Evolutionary conservation across 1,140 invertebrate species (phyloP), one percentile per base, ranked within the genome.

Genomic region (Drosophila watanabei): DNA sequence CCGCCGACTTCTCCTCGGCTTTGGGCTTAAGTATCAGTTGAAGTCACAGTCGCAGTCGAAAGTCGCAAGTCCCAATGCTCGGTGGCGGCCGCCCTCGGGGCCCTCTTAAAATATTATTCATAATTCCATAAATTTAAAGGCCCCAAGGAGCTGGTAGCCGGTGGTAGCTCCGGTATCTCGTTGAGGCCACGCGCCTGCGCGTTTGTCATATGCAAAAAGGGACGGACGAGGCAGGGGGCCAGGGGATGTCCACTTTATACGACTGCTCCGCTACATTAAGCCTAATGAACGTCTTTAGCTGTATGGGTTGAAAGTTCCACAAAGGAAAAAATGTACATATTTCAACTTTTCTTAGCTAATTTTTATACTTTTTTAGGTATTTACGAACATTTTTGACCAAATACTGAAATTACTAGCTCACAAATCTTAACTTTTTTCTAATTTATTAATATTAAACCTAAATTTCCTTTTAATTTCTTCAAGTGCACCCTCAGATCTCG

Each of bases 91-190:
- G 75, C 75, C 79, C 75, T 79, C 69, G 64, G 75, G 83, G 83
- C 64, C 73, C 68, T 83, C 81, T 89, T 89, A 81, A 88, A 85
- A 88, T 89, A 88, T 88, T 88, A 88, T 88, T 88, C 84, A 89
- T 89, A 88, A 88, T 88, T 88, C 84, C 84, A 88, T 88, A 89
- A 88, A 88, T 88, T 88, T 75, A 89, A 89, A 78, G 63, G 80
- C 46, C 65, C 69, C 60, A 48, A 56, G 57, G 63, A 77, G 54
- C 35, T 65, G 60, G 64, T 57, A 60, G 52, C 57, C 30, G 52
- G 32, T 30, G 37, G 54, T 28, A 59, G 60, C 58, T 52, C 39
- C 58, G 72, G 46, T 18, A 57, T 59, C 73, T 76, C 70, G 76
- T 65, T 71, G 54, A 41, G 76, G 76, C 66, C 76, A 79, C 75